Conservation (phyloP, 2,888 invertebrate genomes). For the Xestia rhomboidea region DNA sequence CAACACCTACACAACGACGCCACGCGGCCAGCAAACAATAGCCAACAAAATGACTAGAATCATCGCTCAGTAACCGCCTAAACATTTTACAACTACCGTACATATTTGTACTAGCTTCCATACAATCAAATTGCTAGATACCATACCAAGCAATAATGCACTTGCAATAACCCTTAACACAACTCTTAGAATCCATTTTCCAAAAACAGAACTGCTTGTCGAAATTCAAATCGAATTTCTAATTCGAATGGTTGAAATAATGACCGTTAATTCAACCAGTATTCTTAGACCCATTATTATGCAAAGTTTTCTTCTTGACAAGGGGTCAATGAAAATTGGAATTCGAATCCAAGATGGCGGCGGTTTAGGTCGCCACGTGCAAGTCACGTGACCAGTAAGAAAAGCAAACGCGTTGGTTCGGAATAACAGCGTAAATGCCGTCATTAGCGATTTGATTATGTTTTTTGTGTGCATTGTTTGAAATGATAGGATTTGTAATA, state of each 20-base stretch:
- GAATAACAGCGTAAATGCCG: constrained; percentile 88
- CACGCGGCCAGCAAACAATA: constrained; percentile 79
- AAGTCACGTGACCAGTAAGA: constrained; percentile 84
- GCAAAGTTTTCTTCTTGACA: not conserved
- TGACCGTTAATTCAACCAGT: constrained; percentile 77
- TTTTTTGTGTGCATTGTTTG: constrained; percentile 80
- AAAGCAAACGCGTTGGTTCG: constrained; percentile 87
- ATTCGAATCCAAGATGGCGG: constrained; percentile 79
- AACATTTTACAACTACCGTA: constrained; percentile 76
- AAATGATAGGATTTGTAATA: constrained; percentile 83
- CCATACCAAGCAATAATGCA: constrained; percentile 30
- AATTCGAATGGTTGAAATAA: constrained; percentile 87
- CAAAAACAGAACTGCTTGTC: constrained; percentile 16
- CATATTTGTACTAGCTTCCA: constrained; percentile 68
- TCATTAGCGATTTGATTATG: constrained; percentile 87
- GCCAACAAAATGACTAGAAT: constrained; percentile 79
- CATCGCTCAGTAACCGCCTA: constrained; percentile 71
- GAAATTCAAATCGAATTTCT: constrained; percentile 72
- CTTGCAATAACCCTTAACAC: constrained; percentile 38
- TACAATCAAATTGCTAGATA: constrained; percentile 73
- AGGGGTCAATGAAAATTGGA: constrained; percentile 69
- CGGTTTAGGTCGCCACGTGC: constrained; percentile 79
- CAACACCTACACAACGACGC: constrained; percentile 76
- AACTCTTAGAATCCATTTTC: constrained; percentile 17
- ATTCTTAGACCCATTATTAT: constrained; percentile 37